Base-by-base conservation (phyloP, 2,888 invertebrate genomes). In the Pteria penguin region DNA sequence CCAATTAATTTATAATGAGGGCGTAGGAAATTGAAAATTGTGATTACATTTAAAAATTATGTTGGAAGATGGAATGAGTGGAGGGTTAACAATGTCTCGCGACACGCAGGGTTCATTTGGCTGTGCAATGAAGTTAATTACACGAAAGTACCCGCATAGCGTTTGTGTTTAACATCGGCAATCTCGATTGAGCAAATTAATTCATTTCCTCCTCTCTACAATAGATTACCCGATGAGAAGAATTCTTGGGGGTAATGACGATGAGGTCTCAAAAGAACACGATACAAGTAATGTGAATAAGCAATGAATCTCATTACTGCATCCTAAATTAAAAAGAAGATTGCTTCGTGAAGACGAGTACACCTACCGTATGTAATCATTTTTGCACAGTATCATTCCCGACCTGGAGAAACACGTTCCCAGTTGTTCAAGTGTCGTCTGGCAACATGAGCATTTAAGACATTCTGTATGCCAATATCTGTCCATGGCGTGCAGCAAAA, bases 391-490 rank as follows among this genome's bases (percentile, higher is more conserved):
- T 93, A 98, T 97, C 96, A 98, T 96, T 89, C 96, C 96, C 83
- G 96, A 95, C 94, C 96, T 96, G 93, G 96, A 96, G 94, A 96
- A 98, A 94, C 97, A 98, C 90, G 97, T 96, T 84, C 95, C 94
- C 93, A 97, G 95, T 92, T 98, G 97, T 89, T 97, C 97, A 86
- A 98, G 94, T 92, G 96, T 95, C 84, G 96, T 96, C 84, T 95
- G 95, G 93, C 98, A 98, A 93, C 96, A 96, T 91, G 96, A 95
- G 94, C 98, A 98, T 94, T 97, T 98, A 90, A 98, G 95, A 93
- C 98, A 98, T 88, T 95, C 95, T 94, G 97, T 97, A 94, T 98
- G 98, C 98, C 98, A 98, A 93, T 97, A 97, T 93, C 97, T 94
- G 94, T 98, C 97, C 92, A 97, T 94, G 87, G 97, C 97, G 93